A percentile compares a stretch with the other conserved stretches of the same genome.
phyloP scores from a whole-genome alignment of 1,140 invertebrate genomes.

The Tetranychus cinnabarinus region DNA sequence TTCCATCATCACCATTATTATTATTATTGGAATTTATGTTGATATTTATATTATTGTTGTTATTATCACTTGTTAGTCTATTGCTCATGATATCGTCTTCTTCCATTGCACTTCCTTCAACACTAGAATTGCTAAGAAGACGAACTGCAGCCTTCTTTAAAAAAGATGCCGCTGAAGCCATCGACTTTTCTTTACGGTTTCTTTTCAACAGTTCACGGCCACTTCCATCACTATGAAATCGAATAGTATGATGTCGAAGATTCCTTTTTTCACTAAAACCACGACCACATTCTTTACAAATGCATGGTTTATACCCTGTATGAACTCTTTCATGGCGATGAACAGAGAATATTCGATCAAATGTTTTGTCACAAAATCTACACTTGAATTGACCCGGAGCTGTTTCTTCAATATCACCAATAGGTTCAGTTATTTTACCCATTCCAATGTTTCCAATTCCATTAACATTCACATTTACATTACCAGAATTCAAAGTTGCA shows the following conservation, averaged over 20 bases:
- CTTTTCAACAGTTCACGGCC: conserved; percentile 16
- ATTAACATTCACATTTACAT: background rate
- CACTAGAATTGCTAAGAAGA: background rate
- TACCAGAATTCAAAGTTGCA: no score
- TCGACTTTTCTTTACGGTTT: conserved; percentile 6
- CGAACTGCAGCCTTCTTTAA: background rate
- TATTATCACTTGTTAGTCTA: background rate
- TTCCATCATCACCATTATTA: background rate
- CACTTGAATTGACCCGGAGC: conserved; percentile 18
- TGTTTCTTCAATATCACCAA: conserved; percentile 14
- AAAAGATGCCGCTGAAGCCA: background rate
- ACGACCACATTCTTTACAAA: conserved; percentile 25
- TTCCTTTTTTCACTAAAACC: conserved; percentile 25
- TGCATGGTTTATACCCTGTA: conserved; percentile 21
- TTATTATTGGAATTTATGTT: no score
- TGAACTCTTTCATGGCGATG: conserved; percentile 22
- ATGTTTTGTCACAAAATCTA: conserved; percentile 27
- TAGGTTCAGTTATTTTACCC: conserved; percentile 3
- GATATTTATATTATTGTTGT: background rate
- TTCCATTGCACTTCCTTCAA: background rate
- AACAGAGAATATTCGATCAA: conserved; percentile 28
- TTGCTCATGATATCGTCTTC: background rate
- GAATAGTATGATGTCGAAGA: conserved; percentile 24
- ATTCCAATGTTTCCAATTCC: conserved; percentile 9
- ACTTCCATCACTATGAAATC: conserved; percentile 21